These are phyloP conservation scores for Motacilla alba DNA, from an alignment of 2,113 vertebrate genomes.

Conservation along the genomic window DNA sequence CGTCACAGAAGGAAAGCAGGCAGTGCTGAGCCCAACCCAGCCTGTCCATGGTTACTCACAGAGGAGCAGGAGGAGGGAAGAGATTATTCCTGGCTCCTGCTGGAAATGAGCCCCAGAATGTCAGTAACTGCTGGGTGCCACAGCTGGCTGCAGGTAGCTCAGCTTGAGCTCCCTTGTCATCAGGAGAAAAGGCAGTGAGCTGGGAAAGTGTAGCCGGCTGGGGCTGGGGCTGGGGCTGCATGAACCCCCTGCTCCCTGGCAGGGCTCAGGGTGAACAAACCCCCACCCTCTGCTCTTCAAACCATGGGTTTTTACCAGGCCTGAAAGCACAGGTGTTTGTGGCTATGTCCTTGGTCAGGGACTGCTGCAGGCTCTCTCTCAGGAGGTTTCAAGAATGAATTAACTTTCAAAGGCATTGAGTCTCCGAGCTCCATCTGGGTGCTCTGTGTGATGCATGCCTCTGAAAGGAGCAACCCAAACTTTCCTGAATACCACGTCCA, in stretches of 20 bases:
- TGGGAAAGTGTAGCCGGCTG: fast-evolving
- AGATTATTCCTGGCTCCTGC: background rate
- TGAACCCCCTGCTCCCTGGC: fast-evolving
- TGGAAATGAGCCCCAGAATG: background rate
- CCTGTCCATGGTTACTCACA: no score
- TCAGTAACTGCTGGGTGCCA: background rate
- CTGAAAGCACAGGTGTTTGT: background rate
- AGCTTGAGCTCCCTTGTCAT: fast-evolving
- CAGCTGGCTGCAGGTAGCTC: background rate
- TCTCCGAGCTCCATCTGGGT: background rate
- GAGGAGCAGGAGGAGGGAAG: background rate
- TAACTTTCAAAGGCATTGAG: background rate
- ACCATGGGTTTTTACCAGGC: background rate
- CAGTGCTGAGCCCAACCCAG: fast-evolving
- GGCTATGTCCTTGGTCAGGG: background rate
- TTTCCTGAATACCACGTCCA: background rate
- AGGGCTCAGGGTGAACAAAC: fast-evolving
- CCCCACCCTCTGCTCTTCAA: background rate
- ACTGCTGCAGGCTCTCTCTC: background rate
- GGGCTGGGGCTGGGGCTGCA: background rate
- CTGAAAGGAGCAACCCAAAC: background rate
- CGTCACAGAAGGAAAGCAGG: background rate
- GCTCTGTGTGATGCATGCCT: background rate
- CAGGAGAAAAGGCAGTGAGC: background rate
- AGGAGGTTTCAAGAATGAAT: background rate